Evolutionary conservation across 2,113 vertebrate genomes (phyloP).

Genomic region (Strix aluco): DNA sequence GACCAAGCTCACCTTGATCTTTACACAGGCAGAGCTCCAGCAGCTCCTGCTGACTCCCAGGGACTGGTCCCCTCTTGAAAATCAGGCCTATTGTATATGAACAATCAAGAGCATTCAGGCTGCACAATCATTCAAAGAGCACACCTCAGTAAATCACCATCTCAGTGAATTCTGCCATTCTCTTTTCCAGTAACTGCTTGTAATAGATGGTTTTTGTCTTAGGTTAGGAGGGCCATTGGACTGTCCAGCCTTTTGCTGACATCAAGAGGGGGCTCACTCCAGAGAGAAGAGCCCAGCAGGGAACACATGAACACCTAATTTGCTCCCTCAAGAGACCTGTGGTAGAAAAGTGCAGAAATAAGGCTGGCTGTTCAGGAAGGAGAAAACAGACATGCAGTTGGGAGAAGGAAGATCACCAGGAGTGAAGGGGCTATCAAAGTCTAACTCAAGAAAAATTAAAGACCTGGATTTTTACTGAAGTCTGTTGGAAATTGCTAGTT

Average conservation of each 20-base stretch:
- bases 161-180: background rate
- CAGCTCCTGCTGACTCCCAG: background rate
- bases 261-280: background rate
- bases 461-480: background rate
- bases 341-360: background rate
- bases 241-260: background rate
- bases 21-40: background rate
- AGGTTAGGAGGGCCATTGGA: background rate
- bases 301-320: background rate
- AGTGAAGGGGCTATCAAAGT: background rate
- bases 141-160: background rate
- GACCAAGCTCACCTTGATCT: background rate
- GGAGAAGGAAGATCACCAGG: background rate
- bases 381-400: background rate
- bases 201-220: background rate
- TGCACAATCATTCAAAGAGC: background rate
- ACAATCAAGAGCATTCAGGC: conserved; percentile 2
- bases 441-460: background rate
- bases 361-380: background rate
- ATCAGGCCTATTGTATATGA: background rate
- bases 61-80: background rate
- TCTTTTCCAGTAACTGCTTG: background rate
- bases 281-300: background rate
- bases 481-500: background rate
- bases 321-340: background rate